Base-by-base conservation (phyloP, 2,113 vertebrate genomes). In the Oncorhynchus nerka region DNA sequence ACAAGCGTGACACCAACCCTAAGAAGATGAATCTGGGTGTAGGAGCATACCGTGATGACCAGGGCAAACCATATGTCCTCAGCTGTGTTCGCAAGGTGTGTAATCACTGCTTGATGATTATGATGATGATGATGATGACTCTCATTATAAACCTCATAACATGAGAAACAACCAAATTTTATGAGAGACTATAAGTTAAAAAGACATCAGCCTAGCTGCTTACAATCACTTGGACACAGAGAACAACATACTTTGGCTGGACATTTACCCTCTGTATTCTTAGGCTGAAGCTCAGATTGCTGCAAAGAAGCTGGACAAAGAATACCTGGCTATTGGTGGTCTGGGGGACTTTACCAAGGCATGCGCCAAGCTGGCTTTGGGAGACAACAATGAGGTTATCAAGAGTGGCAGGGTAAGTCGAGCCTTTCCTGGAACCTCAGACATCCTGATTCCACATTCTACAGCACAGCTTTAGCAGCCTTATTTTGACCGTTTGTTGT, bases 21-120 rank as follows among this genome's bases (percentile, higher is more conserved):
- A 98, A 98, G 92, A 99, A 99, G 91, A 99, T 98, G 95, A 99
- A 99, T 85, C 92, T 99, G 84, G 97, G 97, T 0, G 97, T 99
- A 1, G 97, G 97, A 30, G 97, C 97, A 0, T 99, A 99, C 85
- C 94, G 97, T 62, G 97, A 99, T 51, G 97, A 99, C 87, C 93
- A 90, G 0, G 97, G 97, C 49, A 98, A 98, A 84, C 97, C 97
- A 0, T 97, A 93, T 0, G 97, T 99, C 49, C 93, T 99, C 48
- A 94, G 82, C 85, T 96, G 95, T 19, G 96, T 98, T 65, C 95
- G 95, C 71, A 98, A 97, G 95, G 97, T 99, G 81, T 1, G 34
- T 49, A 1, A 5, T 55, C 51, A 55, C 3, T 55, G 51, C 51
- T 19, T 19, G 51, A 55, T 19, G 15, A 13, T 12, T 16, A 51